phyloP scores from a whole-genome alignment of 2,797 vertebrate species.

The Premnoplex brunnescens region DNA sequence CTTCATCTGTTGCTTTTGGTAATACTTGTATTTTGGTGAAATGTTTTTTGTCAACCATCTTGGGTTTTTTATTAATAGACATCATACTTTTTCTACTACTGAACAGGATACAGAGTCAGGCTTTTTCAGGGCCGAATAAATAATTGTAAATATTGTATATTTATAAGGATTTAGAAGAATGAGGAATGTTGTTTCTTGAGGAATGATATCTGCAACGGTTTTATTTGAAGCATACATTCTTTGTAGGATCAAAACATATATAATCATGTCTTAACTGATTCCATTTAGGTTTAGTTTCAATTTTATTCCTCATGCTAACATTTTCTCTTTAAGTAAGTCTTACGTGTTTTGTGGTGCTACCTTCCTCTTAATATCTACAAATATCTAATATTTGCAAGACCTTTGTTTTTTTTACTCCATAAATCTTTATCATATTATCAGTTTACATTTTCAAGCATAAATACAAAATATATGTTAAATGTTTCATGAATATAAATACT shows the following conservation, averaged over 20 bases:
- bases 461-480: slow-evolving; percentile 67
- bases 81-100: not conserved
- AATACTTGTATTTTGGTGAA: not conserved
- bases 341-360: not conserved
- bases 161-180: not conserved
- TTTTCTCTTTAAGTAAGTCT: not conserved
- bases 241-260: not conserved
- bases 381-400: slow-evolving; percentile 42
- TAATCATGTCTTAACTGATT: not conserved
- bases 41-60: not conserved
- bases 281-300: not conserved
- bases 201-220: not conserved
- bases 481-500: slow-evolving; percentile 65
- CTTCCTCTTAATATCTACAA: slow-evolving; percentile 11
- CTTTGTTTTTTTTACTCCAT: slow-evolving; percentile 35
- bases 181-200: not conserved
- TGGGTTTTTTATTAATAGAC: not conserved
- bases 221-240: not conserved
- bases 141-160: not conserved
- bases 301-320: not conserved
- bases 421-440: slow-evolving; percentile 55
- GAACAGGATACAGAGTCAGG: not conserved
- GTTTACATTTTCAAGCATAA: slow-evolving; percentile 55
- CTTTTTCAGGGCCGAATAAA: not conserved
- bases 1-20: not conserved